Evolutionary conservation across 2,888 invertebrate genomes (phyloP).

Genomic region (Hyposoter didymator): DNA sequence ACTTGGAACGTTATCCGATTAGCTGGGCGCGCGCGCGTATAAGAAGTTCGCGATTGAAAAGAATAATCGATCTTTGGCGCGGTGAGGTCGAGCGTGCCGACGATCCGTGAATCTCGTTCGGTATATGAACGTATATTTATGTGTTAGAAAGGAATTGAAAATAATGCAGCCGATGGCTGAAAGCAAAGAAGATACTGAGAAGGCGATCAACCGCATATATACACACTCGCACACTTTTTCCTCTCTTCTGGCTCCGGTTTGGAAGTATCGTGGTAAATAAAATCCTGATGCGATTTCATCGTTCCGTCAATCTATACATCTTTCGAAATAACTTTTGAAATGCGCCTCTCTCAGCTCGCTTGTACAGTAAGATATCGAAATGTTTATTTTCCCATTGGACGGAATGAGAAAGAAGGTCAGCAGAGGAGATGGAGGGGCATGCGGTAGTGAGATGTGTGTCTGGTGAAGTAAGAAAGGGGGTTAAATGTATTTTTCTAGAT

Average conservation of each 20-base stretch:
- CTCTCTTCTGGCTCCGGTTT: slow-evolving; percentile 3
- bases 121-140: slow-evolving; percentile 4
- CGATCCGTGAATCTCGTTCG: slow-evolving; percentile 29
- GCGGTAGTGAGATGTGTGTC: neutral
- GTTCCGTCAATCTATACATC: slow-evolving; percentile 36
- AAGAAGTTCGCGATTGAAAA: slow-evolving; percentile 57
- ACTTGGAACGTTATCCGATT: slow-evolving; percentile 55
- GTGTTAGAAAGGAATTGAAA: neutral
- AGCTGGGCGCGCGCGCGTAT: slow-evolving; percentile 29
- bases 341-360: neutral
- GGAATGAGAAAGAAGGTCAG: slow-evolving; percentile 1
- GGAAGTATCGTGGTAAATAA: slow-evolving; percentile 31
- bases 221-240: slow-evolving; percentile 2
- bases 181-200: slow-evolving; percentile 48
- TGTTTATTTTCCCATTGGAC: slow-evolving; percentile 47
- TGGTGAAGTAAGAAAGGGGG: slow-evolving; percentile 35
- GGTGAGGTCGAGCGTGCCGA: slow-evolving; percentile 47
- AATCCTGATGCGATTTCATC: slow-evolving; percentile 46
- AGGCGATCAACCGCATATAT: slow-evolving; percentile 10
- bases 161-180: slow-evolving; percentile 11
- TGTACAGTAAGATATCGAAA: slow-evolving; percentile 50
- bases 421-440: neutral
- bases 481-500: slow-evolving; percentile 72
- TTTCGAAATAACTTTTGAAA: slow-evolving; percentile 63
- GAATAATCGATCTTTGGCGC: slow-evolving; percentile 53